Percentiles rank a stretch among this genome's conserved stretches.
Evolutionary conservation across 2,888 invertebrate species (phyloP).

Genomic region (Parelbella ahira): DNA sequence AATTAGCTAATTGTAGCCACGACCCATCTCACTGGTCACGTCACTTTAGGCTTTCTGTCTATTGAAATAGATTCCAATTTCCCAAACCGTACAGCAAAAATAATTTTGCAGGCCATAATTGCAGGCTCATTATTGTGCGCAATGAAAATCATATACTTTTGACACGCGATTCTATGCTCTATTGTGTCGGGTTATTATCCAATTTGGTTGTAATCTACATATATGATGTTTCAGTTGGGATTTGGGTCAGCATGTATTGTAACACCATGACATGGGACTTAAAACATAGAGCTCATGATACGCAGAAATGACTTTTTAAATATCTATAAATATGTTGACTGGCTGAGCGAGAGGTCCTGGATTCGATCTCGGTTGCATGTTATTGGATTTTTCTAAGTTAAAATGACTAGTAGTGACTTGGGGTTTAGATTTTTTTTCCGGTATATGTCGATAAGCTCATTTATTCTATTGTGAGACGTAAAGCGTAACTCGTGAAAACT

Average conservation of each 20-base stretch:
- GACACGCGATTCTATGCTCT: conserved; percentile 25
- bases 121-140: conserved; percentile 43
- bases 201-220: conserved; percentile 17
- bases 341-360: too few relatives aligned
- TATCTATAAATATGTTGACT: too few relatives aligned
- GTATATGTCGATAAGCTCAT: too few relatives aligned
- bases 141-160: conserved; percentile 31
- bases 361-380: too few relatives aligned
- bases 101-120: conserved; percentile 38
- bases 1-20: conserved; percentile 65
- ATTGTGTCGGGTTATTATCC: conserved; percentile 15
- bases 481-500: too few relatives aligned
- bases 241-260: conserved; percentile 22
- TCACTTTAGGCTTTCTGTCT: neutral
- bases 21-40: neutral
- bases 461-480: too few relatives aligned
- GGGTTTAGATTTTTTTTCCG: too few relatives aligned
- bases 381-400: too few relatives aligned
- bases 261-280: conserved; percentile 30
- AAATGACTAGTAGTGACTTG: too few relatives aligned
- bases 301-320: too few relatives aligned
- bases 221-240: conserved; percentile 30
- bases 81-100: neutral
- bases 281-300: neutral
- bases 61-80: neutral